Evolutionary conservation across 2,797 vertebrate species (phyloP).

Genomic region (Lindbergichthys nudifrons): DNA sequence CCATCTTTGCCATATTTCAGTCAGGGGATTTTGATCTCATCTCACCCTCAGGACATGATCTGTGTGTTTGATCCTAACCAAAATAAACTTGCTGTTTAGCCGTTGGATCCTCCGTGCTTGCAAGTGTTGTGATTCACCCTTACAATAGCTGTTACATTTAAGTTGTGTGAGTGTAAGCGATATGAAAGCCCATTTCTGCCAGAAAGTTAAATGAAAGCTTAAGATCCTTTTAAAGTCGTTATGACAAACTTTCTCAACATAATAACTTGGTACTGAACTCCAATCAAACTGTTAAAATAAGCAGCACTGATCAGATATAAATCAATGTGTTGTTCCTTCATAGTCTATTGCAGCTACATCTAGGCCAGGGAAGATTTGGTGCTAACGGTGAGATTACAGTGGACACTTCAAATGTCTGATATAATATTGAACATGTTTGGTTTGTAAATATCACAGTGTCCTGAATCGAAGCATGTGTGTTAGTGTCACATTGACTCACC

Average conservation of each 20-base stretch:
- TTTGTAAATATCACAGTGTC: conserved; percentile 16
- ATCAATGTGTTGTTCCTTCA: too few species aligned
- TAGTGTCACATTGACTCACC: neutral
- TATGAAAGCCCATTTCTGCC: too few species aligned
- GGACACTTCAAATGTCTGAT: neutral
- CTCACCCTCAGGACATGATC: conserved; percentile 86
- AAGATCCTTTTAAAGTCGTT: too few species aligned
- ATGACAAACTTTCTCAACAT: too few species aligned
- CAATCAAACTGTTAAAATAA: too few species aligned
- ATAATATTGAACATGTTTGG: conserved; percentile 17
- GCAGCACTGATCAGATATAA: too few species aligned
- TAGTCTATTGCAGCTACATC: too few species aligned
- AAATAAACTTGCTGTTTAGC: conserved; percentile 90
- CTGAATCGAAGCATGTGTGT: neutral
- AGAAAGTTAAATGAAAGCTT: too few species aligned
- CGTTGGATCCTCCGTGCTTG: conserved; percentile 80
- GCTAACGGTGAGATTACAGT: neutral
- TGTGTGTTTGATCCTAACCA: conserved; percentile 89
- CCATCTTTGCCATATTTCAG: conserved; percentile 66
- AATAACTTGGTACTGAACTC: too few species aligned
- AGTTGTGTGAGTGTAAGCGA: neutral
- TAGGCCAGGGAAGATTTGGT: neutral
- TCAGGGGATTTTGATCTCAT: conserved; percentile 76
- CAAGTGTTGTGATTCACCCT: conserved; percentile 80
- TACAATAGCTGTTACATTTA: conserved; percentile 23